A percentile compares a stretch with the other conserved stretches of the same genome.
phyloP scores from a whole-genome alignment of 2,113 vertebrate species.

The Sclerurus mexicanus region DNA sequence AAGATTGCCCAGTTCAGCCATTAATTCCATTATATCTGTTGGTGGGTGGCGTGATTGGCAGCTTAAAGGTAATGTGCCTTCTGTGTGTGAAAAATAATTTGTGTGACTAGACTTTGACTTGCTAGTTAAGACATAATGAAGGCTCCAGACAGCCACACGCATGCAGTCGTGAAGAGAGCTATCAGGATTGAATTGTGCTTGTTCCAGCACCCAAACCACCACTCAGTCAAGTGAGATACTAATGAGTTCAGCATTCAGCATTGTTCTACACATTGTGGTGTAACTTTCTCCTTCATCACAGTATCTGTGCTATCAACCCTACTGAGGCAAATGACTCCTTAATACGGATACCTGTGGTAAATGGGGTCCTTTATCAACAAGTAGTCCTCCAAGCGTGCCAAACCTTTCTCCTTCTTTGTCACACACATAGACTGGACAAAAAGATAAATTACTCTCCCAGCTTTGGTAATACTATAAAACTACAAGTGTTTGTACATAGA shows the following conservation, averaged over 20 bases:
- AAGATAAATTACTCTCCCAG: background rate
- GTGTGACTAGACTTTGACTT: background rate
- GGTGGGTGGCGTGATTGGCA: constrained; percentile 68
- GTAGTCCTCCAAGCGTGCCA: background rate
- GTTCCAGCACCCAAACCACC: background rate
- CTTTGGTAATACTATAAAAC: background rate
- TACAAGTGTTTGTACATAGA: background rate
- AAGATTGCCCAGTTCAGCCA: constrained; percentile 71
- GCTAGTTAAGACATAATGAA: background rate
- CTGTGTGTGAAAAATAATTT: constrained; percentile 1
- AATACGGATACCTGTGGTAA: background rate
- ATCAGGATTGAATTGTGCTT: background rate
- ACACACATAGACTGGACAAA: background rate
- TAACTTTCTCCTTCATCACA: background rate
- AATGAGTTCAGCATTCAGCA: background rate
- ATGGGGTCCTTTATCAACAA: background rate
- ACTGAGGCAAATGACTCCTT: background rate
- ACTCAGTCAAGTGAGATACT: background rate
- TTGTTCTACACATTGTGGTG: background rate
- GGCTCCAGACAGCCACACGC: background rate
- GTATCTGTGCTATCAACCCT: background rate
- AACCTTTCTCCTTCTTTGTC: background rate
- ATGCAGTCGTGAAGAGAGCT: background rate
- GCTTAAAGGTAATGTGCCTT: constrained; percentile 70
- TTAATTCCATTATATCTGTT: constrained; percentile 75